phyloP scores from a whole-genome alignment of 2,888 invertebrate species.

The Zygogramma bicolorata region DNA sequence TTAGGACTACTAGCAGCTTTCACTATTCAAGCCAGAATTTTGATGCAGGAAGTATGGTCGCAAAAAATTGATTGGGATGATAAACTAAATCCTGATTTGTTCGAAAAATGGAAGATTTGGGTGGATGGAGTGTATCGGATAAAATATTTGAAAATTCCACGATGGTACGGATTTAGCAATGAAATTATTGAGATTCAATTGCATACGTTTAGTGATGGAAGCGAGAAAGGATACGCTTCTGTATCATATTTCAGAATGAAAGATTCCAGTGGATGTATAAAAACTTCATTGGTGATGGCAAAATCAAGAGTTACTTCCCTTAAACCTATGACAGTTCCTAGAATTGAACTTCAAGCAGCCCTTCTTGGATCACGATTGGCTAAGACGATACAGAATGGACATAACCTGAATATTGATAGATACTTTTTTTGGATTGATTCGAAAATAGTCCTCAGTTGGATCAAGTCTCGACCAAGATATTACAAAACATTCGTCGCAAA shows the following conservation, averaged over 20 bases:
- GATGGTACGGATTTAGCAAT: background rate
- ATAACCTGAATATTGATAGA: background rate
- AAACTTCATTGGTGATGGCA: background rate
- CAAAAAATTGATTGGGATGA: background rate
- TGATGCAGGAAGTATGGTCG: background rate
- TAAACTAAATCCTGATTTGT: background rate
- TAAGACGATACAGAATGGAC: background rate
- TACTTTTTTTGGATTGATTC: background rate
- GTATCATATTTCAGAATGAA: background rate
- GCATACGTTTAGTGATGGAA: background rate
- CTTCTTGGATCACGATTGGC: background rate
- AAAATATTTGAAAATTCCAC: background rate
- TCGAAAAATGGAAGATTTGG: background rate
- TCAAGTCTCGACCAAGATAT: background rate
- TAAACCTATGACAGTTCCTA: background rate
- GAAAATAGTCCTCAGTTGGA: background rate
- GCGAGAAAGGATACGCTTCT: background rate
- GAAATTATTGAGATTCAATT: background rate
- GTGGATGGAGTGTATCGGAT: background rate
- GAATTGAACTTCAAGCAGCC: background rate
- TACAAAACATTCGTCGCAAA: background rate
- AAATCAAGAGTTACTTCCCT: background rate
- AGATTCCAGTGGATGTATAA: too few relatives aligned
- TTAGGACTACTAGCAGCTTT: background rate
- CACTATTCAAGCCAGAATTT: background rate